Evolutionary conservation across 2,888 invertebrate genomes (phyloP), one percentile per base, ranked within the genome.

Genomic region (Polydrusus cervinus): DNA sequence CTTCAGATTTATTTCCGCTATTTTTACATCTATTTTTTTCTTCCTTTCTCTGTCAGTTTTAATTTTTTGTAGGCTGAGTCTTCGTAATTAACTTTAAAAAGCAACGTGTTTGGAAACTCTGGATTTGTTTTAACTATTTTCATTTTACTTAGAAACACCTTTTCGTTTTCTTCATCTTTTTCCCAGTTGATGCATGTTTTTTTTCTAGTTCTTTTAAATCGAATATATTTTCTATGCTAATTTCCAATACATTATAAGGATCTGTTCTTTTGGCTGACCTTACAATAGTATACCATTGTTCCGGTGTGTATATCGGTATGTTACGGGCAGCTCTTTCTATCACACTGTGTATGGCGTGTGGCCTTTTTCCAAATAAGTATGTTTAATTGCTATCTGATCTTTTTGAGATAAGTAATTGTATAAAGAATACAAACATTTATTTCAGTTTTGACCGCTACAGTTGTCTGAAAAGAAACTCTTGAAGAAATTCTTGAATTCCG

Each of bases 31-130:
- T 40, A 40, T 40, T 40, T 40, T 40, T 40, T 40, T 10, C 40
- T 40, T 40, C 40, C 40, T 40, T 40, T 40, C 40, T 40, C 40
- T 40, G 40, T 40, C 40, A 40, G 40, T 40, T 40, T 40, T 40
- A 40, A 40, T 40, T 40, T 40, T 40, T 40, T 40, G 40, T 40
- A 40, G 40, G 40, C 40, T 40, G 40, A 40, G 40, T 40, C 40
- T 40, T 40, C 13, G 40, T 40, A 40, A 40, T 40, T 40, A 40
- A 40, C 40, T 40, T 40, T 40, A 40, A 40, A 40, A 40, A 40
- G 40, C 40, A 40, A 40, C 40, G 40, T 40, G 40, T 40, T 40
- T 40, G 40, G 40, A 40, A 40, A 40, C 40, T 40, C 40, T 40
- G 40, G 40, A 40, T 40, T 40, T 40, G 40, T 40, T 40, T 40